Evolutionary conservation across 2,888 invertebrate species (phyloP).

Genomic region (Hedychridium roseum): DNA sequence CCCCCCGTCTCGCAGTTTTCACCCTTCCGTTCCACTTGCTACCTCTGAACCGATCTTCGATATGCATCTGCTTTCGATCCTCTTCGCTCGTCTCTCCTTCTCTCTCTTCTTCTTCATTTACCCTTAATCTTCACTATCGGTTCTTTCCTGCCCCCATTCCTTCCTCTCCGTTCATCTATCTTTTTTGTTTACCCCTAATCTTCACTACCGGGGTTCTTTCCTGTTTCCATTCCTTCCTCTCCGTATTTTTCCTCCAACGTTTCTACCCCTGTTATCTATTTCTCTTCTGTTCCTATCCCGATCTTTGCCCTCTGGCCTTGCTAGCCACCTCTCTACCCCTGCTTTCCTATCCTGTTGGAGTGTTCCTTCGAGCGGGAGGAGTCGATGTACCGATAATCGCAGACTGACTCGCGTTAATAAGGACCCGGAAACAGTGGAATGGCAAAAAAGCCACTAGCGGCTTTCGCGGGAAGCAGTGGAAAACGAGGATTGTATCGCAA

Average conservation of each 20-base stretch:
- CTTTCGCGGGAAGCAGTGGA: conserved; percentile 24
- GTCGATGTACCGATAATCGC: conserved; percentile 35
- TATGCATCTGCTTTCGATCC: not conserved
- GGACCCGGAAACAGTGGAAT: too few species aligned
- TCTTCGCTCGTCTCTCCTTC: not conserved
- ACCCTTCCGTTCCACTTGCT: not conserved
- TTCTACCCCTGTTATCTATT: too few species aligned
- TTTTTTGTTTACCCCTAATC: conserved; percentile 1
- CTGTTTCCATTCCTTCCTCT: too few species aligned
- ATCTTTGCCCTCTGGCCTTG: too few species aligned
- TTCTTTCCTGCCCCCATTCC: not conserved
- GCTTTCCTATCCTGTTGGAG: too few species aligned
- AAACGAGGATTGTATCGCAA: conserved; percentile 15
- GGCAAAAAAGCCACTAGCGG: too few species aligned
- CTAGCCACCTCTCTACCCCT: too few species aligned
- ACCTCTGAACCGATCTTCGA: not conserved
- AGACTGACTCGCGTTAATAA: conserved; percentile 30
- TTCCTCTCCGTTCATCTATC: not conserved
- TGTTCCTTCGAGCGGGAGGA: conserved; percentile 19
- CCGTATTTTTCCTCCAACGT: too few species aligned
- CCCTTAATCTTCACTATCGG: not conserved
- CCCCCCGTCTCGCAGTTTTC: not conserved
- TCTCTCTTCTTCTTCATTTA: conserved; percentile 1
- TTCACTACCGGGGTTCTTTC: too few species aligned
- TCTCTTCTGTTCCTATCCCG: too few species aligned